Percentiles rank a stretch among this genome's conserved stretches.
Evolutionary conservation across 2,888 invertebrate genomes (phyloP).

Genomic region (Parnassius smintheus): DNA sequence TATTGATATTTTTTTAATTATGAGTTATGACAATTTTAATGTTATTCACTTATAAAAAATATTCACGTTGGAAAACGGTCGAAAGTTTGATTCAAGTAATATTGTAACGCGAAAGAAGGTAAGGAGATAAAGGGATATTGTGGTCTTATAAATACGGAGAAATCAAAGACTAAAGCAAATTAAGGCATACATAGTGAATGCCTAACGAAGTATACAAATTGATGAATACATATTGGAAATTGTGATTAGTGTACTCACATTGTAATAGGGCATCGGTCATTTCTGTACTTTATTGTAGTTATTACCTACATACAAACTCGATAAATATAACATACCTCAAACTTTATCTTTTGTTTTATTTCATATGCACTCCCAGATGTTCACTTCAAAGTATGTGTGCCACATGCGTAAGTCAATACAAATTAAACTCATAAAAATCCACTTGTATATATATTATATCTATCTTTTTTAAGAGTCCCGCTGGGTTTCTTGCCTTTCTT

Average conservation of each 20-base stretch:
- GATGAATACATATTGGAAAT: slow-evolving; percentile 76
- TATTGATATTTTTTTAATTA: no score
- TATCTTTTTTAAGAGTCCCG: no score
- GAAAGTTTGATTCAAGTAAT: slow-evolving; percentile 6
- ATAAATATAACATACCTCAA: slow-evolving; percentile 81
- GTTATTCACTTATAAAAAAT: no score
- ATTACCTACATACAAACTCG: slow-evolving; percentile 80
- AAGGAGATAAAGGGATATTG: slow-evolving; percentile 32
- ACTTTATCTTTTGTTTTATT: slow-evolving; percentile 53
- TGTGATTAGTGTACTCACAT: slow-evolving; percentile 74
- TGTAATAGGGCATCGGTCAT: slow-evolving; percentile 76
- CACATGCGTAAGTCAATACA: slow-evolving; percentile 1
- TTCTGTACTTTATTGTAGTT: slow-evolving; percentile 80
- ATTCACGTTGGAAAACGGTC: slow-evolving; percentile 26
- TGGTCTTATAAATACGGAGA: slow-evolving; percentile 73
- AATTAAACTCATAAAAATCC: no score
- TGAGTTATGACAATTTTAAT: no score
- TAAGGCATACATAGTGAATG: slow-evolving; percentile 71
- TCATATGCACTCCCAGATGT: slow-evolving; percentile 24
- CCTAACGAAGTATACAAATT: slow-evolving; percentile 76
- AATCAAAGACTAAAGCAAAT: slow-evolving; percentile 71
- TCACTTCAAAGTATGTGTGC: slow-evolving; percentile 3
- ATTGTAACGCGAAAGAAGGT: no score
- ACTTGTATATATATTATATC: no score
- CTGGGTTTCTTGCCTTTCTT: no score